Base-by-base conservation (phyloP, 2,888 invertebrate species). In the Nomada lathburiana region DNA sequence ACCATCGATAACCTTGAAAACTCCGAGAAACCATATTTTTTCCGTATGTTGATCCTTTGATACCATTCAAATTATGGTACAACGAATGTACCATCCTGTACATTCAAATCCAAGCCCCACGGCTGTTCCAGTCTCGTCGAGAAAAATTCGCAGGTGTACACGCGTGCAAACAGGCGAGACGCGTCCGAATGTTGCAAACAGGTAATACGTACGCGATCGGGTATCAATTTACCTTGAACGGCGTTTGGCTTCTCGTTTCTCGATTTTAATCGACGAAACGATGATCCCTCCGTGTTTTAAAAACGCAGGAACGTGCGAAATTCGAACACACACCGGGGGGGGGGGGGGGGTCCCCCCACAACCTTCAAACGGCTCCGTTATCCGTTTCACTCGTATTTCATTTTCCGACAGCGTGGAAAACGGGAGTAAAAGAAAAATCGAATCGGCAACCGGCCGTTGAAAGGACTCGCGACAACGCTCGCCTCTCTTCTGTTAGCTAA, bases 311-410 rank as follows among this genome's bases (percentile, higher is more conserved):
- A 67, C 67, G 67, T 67, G 67, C 13, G 52, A 67, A 67, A 67
- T 36, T 29, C 36, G 52, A 67, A 67, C 67, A 53, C 52, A 36
- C 36, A 7, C 36, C 0, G 29, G 26, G 4, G 7, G 36, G 29
- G 29, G 29, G 3, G 3, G 29, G 29, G 36, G 36, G 7, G 36
- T 36, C 36, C 36, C 36, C 36, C 7, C 36, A n/a, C 36, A 1
- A 29, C 7, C 36, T 36, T 36, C 36, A 36, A 36, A 36, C 36
- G 36, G 36, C 36, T 36, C 0, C 60, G 62, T 76, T 70, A 70
- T 70, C 76, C 76, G 55, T 63, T 76, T 76, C 29, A 18, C 67
- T 74, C 74, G 57, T 67, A 74, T 74, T 74, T 74, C 74, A 74
- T 67, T 26, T 36, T 23, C 44, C 36, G 26, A 13, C 73, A 26